phyloP scores from a whole-genome alignment of 2,113 vertebrate genomes.

The Lepidothrix coronata region DNA sequence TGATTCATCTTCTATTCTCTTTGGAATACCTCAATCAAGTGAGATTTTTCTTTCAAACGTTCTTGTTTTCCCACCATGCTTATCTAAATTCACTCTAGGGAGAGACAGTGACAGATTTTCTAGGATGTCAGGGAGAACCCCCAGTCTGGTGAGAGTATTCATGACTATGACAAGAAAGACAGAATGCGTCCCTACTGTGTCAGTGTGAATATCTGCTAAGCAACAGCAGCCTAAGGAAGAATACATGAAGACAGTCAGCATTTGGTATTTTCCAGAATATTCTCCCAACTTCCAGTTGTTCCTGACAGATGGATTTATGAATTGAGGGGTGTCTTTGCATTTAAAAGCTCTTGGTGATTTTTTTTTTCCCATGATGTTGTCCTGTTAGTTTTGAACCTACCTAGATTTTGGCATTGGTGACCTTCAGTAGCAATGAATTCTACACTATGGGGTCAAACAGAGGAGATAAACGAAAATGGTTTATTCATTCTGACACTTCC shows the following conservation, averaged over 20 bases:
- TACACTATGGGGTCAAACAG: not conserved
- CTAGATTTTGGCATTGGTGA: not conserved
- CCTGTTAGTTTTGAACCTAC: not conserved
- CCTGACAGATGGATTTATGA: accelerated
- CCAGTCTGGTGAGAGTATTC: not conserved
- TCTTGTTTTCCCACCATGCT: not conserved
- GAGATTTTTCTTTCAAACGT: not conserved
- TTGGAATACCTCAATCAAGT: not conserved
- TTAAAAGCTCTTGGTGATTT: not conserved
- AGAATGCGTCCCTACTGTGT: not conserved
- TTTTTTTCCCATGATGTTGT: not conserved
- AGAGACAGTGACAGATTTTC: not conserved
- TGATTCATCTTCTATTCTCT: not conserved
- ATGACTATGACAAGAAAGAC: not conserved
- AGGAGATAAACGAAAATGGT: not conserved
- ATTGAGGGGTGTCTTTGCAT: not conserved
- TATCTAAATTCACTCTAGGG: not conserved
- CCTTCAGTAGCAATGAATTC: not conserved
- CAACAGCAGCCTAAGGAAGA: not conserved
- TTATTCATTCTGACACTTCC: not conserved
- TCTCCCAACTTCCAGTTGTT: not conserved
- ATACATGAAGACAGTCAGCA: not conserved
- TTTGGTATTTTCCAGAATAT: not conserved
- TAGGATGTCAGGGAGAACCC: not conserved
- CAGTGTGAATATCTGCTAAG: not conserved